A percentile compares a stretch with the other conserved stretches of the same genome.
Conservation (phyloP, 2,797 vertebrate species). For the Syngnathus rostellatus region DNA sequence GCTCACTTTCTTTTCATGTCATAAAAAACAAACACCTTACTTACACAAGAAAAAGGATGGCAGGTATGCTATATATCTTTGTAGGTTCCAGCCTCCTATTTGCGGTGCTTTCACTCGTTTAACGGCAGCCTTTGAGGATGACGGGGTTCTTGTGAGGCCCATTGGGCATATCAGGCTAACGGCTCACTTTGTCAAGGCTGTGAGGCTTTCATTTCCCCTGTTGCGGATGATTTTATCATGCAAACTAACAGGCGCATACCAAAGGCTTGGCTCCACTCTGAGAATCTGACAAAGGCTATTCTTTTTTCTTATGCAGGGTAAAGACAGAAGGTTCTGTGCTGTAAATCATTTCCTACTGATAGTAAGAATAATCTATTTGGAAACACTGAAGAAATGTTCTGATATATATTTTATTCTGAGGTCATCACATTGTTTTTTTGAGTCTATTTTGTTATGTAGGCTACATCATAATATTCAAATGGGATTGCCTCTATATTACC, state of each 20-base stretch:
- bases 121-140: constrained; percentile 5
- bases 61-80: not conserved
- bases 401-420: not conserved
- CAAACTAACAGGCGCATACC: constrained; percentile 37
- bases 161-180: constrained; percentile 13
- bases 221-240: constrained; percentile 48
- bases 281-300: constrained; percentile 39
- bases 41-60: not conserved
- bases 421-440: not conserved
- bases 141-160: constrained; percentile 27
- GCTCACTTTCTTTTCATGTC: not conserved
- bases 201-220: constrained; percentile 47
- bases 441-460: not conserved
- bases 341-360: not conserved
- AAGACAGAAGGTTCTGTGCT: not conserved
- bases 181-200: constrained; percentile 40
- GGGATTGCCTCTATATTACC: not conserved
- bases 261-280: constrained; percentile 33
- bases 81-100: not conserved
- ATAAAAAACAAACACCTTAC: not conserved
- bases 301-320: constrained; percentile 31
- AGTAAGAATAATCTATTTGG: not conserved
- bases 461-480: not conserved
- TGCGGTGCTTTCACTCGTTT: not conserved
- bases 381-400: not conserved